These are phyloP conservation scores for Leptobrachium leishanense DNA, from an alignment of 2,113 vertebrate genomes.

Conservation along the genomic window DNA sequence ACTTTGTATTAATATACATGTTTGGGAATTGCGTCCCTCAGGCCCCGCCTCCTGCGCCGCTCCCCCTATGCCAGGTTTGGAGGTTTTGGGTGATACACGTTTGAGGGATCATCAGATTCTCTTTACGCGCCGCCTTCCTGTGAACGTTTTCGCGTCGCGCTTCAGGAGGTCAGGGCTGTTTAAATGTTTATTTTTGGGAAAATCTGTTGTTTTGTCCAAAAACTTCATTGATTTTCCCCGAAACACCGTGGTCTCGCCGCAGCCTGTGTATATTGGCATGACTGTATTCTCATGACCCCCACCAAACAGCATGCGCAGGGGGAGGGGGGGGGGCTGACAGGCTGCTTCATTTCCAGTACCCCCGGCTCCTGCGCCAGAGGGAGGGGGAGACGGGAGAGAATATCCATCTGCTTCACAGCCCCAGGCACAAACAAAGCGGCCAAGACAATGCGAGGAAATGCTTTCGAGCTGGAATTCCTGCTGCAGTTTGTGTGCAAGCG, in stretches of 20 bases:
- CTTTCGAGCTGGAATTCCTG: conserved; percentile 65
- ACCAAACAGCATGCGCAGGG: conserved; percentile 20
- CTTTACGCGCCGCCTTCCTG: background rate
- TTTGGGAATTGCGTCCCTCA: too few relatives aligned
- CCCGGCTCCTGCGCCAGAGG: conserved; percentile 17
- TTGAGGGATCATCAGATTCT: too few relatives aligned
- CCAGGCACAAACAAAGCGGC: conserved; percentile 58
- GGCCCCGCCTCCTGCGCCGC: too few relatives aligned
- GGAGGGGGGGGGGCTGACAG: conserved; percentile 26
- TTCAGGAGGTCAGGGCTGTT: background rate
- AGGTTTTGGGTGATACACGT: too few relatives aligned
- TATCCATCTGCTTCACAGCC: conserved; percentile 64
- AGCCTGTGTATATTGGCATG: conserved; percentile 54
- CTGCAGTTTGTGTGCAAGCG: conserved; percentile 41
- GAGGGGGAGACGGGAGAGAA: conserved; percentile 42
- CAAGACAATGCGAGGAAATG: conserved; percentile 67
- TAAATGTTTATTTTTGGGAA: background rate
- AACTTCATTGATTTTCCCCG: conserved; percentile 4
- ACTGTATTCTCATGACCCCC: conserved; percentile 49
- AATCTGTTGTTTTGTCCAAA: background rate
- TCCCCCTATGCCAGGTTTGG: too few relatives aligned
- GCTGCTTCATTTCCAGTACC: conserved; percentile 48
- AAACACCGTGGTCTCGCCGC: conserved; percentile 19
- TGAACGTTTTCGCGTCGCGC: background rate
- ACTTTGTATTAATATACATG: too few relatives aligned